Percentiles rank a stretch among this genome's conserved stretches.
Conservation (phyloP, 2,113 vertebrate genomes). For the Hyperopisus bebe region DNA sequence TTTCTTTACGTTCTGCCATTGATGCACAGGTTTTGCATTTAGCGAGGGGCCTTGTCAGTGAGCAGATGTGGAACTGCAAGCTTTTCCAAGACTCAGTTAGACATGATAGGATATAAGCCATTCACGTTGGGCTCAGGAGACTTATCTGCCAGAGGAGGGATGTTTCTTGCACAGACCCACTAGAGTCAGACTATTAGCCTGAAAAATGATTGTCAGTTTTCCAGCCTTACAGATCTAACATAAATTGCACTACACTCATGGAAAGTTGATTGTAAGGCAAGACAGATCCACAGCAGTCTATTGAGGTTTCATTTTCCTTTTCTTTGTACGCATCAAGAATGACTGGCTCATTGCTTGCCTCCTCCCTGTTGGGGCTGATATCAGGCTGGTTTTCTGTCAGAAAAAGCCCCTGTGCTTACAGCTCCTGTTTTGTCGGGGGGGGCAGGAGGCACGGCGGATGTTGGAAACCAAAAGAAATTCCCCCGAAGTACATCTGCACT, state of each 20-base stretch:
- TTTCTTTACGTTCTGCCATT: not conserved
- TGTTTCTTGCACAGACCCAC: not conserved
- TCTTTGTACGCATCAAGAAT: not conserved
- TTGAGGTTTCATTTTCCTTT: not conserved
- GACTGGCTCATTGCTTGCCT: not conserved
- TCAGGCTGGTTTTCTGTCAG: not conserved
- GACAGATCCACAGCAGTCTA: not conserved
- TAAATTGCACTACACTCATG: slow-evolving; percentile 1
- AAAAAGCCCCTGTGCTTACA: not conserved
- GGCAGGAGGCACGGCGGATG: slow-evolving; percentile 29
- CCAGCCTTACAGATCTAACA: not conserved
- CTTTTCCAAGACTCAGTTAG: not conserved
- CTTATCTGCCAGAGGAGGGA: not conserved
- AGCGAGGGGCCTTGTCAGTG: not conserved
- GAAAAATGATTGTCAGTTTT: not conserved
- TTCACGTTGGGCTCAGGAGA: not conserved
- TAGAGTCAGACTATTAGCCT: not conserved
- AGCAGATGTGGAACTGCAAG: not conserved
- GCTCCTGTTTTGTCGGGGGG: not conserved
- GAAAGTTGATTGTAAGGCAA: slow-evolving; percentile 1
- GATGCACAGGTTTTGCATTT: not conserved
- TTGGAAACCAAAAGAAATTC: slow-evolving; percentile 29
- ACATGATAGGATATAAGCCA: not conserved
- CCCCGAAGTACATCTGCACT: slow-evolving; percentile 39
- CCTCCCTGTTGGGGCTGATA: not conserved